phyloP scores from a whole-genome alignment of 2,113 vertebrate genomes.

The Lagenorhynchus albirostris region DNA sequence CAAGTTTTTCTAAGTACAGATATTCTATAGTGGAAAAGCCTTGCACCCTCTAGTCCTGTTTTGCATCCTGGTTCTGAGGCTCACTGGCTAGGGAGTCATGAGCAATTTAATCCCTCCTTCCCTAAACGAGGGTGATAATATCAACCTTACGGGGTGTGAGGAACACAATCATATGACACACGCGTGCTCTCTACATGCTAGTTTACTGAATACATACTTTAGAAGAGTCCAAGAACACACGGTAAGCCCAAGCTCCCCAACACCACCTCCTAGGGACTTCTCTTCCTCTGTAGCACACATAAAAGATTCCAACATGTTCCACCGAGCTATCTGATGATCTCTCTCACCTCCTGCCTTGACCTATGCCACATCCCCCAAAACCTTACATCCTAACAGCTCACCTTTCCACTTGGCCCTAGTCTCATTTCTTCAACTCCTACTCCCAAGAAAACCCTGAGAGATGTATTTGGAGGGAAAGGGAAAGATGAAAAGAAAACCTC shows the following conservation, averaged over 20 bases:
- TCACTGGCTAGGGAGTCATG: neutral
- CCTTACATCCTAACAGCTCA: neutral
- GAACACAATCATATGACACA: neutral
- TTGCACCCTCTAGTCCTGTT: neutral
- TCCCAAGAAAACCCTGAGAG: neutral
- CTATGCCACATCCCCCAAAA: neutral
- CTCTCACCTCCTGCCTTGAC: neutral
- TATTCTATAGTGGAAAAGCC: neutral
- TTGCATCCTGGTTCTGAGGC: neutral
- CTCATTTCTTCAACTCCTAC: conserved; percentile 7
- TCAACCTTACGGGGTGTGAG: neutral
- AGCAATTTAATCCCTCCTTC: neutral
- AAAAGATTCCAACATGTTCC: neutral
- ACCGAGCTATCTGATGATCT: neutral
- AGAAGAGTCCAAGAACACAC: neutral
- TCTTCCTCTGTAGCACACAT: neutral
- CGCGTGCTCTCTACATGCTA: neutral
- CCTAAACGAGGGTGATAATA: neutral
- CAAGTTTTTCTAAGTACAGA: neutral
- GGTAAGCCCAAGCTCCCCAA: neutral
- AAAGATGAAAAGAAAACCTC: neutral
- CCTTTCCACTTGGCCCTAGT: neutral
- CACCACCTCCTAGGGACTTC: neutral
- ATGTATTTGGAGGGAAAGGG: neutral
- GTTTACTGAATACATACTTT: neutral